Base-by-base conservation (phyloP, 2,113 vertebrate genomes). In the Platanista minor region DNA sequence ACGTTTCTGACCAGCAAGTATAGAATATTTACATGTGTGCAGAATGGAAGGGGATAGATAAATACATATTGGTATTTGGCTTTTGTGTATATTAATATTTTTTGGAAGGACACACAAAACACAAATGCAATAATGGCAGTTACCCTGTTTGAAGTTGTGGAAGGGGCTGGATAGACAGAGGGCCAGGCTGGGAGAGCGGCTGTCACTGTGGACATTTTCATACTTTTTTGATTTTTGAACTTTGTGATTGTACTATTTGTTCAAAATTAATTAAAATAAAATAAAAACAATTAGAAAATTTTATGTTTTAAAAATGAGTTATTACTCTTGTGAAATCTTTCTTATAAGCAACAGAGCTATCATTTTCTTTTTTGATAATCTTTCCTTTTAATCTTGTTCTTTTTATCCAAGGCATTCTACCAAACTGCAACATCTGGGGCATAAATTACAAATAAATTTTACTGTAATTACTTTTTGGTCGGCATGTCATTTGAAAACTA, bases 371-470 rank as follows among this genome's bases (percentile, higher is more conserved):
- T 86, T 85, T 57, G 18, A 87, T 64, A 64, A 2, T 84, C 11
- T 96, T 85, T 74, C 8, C 25, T 18, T 46, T 83, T 62, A 69
- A 72, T 92, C 14, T 74, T 96, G 21, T 80, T 96, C 3, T 87
- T 96, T 94, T 61, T 81, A 49, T 21, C 8, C 8, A 67, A 62
- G 36, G 3, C 49, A 61, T 91, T 57, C 25, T 75, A 75, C 12
- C 82, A 64, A 72, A 84, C 27, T 77, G 43, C 10, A 96, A 72
- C 93, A 94, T 82, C 82, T 97, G 91, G 94, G 20, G 87, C 17
- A 93, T 94, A 95, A 96, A 92, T 93, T 95, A 85, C 23, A 91
- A 95, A 87, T 88, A 91, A 29, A 94, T 86, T 95, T 92, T 92
- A 69, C 31, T 87, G 9, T 96, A 77, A 96, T 96, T 94, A 94